Conservation (phyloP, 2,113 vertebrate genomes). For the Coracopsis vasa region DNA sequence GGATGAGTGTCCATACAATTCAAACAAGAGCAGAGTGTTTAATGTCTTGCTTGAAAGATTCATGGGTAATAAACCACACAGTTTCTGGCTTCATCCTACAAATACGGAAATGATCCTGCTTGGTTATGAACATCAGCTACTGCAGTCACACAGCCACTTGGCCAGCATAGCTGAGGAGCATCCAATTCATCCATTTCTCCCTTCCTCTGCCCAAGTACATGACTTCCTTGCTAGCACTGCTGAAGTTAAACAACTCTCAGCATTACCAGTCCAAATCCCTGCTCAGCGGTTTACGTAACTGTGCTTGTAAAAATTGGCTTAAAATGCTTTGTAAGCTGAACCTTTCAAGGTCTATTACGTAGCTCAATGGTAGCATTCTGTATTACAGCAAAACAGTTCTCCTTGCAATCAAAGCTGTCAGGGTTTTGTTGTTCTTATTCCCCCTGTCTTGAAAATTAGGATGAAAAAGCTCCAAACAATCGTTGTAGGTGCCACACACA, state of each 20-base stretch:
- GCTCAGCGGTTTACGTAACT: background rate
- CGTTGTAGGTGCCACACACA: background rate
- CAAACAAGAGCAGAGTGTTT: background rate
- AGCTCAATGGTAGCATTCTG: background rate
- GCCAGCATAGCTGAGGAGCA: background rate
- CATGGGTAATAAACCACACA: background rate
- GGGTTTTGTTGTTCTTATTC: background rate
- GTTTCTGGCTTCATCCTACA: background rate
- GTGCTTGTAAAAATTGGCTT: conserved; percentile 1
- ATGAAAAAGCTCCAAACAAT: background rate
- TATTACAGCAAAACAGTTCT: background rate
- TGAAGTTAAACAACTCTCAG: background rate
- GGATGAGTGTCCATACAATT: background rate
- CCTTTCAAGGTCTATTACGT: background rate
- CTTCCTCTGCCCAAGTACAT: background rate
- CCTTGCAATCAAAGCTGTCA: background rate
- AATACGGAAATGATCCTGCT: background rate
- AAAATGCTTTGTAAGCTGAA: conserved; percentile 8
- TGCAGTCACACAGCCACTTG: background rate
- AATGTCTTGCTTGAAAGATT: background rate
- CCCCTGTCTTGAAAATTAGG: background rate
- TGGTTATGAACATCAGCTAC: background rate
- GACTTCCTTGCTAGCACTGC: background rate
- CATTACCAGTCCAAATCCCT: background rate
- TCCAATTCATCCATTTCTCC: background rate